A percentile compares a stretch with the other conserved stretches of the same genome.
Evolutionary conservation across 2,113 vertebrate species (phyloP).

Genomic region (Lophura nycthemera): DNA sequence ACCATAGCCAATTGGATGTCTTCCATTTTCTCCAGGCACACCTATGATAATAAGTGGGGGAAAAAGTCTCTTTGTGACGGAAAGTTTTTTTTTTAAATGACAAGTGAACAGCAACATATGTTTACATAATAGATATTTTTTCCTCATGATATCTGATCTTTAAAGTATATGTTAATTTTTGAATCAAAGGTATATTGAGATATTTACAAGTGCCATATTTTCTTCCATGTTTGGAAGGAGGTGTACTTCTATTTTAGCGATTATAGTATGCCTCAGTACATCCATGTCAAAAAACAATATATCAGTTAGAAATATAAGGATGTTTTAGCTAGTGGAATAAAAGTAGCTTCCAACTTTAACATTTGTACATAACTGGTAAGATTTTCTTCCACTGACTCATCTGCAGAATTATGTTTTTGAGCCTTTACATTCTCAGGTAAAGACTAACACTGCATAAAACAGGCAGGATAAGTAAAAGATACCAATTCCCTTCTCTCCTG

Average conservation of each 20-base stretch:
- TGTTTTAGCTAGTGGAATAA: not conserved
- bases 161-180: not conserved
- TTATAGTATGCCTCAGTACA: not conserved
- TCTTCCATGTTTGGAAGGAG: not conserved
- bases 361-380: not conserved
- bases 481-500: not conserved
- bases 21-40: constrained; percentile 98
- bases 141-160: not conserved
- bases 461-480: not conserved
- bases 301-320: not conserved
- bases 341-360: not conserved
- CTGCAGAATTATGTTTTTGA: not conserved
- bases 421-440: not conserved
- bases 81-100: constrained; percentile 6
- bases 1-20: constrained; percentile 97
- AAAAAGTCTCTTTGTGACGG: not conserved
- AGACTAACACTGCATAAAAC: not conserved
- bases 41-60: constrained; percentile 71
- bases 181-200: not conserved
- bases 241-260: not conserved
- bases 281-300: not conserved
- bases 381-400: not conserved
- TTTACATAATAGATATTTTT: not conserved
- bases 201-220: not conserved
- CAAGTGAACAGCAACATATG: not conserved